Evolutionary conservation across 2,888 invertebrate genomes (phyloP).

Genomic region (Apotomis turbidana): DNA sequence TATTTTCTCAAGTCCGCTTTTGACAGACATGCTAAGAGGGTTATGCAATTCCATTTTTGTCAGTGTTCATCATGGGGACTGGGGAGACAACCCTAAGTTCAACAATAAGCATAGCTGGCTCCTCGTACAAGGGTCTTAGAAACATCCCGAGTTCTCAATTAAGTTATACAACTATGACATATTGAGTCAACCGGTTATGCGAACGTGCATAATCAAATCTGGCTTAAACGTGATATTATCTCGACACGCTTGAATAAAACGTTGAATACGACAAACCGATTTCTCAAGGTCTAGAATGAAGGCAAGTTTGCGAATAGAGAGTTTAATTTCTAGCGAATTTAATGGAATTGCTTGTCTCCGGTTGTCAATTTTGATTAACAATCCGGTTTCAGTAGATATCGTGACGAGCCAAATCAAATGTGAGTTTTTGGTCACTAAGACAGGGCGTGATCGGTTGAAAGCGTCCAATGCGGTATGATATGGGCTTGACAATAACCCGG

Average conservation of each 20-base stretch:
- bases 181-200: constrained; percentile 25
- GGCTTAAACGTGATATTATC: constrained; percentile 29
- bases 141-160: background rate
- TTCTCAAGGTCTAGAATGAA: constrained; percentile 23
- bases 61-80: too few species aligned
- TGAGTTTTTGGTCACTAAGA: constrained; percentile 1
- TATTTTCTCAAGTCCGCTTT: too few species aligned
- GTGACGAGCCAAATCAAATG: background rate
- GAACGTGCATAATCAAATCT: constrained; percentile 16
- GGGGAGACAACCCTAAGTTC: too few species aligned
- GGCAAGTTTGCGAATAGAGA: constrained; percentile 9
- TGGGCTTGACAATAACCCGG: constrained; percentile 21
- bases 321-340: constrained; percentile 23
- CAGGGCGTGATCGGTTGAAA: constrained; percentile 16
- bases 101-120: background rate
- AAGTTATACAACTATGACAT: constrained; percentile 20
- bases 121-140: background rate
- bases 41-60: too few species aligned
- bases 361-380: constrained; percentile 29
- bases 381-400: constrained; percentile 35
- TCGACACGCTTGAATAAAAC: constrained; percentile 14
- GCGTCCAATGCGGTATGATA: constrained; percentile 10
- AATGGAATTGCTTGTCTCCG: constrained; percentile 15
- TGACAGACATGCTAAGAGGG: too few species aligned
- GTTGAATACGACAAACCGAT: constrained; percentile 17